Percentiles rank a stretch among this genome's conserved stretches.
phyloP scores from a whole-genome alignment of 2,888 invertebrate genomes.

The Cataglyphis rosenhaueri region DNA sequence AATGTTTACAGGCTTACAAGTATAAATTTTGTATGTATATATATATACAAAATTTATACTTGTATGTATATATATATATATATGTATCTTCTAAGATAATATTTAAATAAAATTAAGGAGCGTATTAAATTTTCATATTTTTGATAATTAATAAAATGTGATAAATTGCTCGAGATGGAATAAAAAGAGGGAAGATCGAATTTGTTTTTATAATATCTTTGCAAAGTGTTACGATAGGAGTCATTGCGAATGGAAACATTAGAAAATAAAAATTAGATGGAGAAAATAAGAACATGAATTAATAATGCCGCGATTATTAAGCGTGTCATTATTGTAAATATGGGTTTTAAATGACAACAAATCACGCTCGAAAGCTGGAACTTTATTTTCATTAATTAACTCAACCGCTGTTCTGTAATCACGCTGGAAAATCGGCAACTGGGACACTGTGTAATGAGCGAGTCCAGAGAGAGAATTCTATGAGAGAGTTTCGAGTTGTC shows the following conservation, averaged over 20 bases:
- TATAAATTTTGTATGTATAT: neutral
- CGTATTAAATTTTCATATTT: neutral
- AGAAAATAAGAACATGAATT: neutral
- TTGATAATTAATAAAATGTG: neutral
- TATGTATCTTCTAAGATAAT: neutral
- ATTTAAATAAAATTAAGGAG: neutral
- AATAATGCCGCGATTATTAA: neutral
- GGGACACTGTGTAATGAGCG: slow-evolving; percentile 46
- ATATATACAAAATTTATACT: too few species aligned
- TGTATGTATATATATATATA: too few species aligned
- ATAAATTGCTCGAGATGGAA: neutral
- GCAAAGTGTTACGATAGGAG: neutral
- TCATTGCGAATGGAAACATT: neutral
- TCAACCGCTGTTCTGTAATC: slow-evolving; percentile 47
- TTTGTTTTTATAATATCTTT: neutral
- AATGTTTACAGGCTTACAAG: neutral
- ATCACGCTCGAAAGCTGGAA: slow-evolving; percentile 35
- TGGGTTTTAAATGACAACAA: slow-evolving; percentile 14
- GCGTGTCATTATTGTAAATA: slow-evolving; percentile 23
- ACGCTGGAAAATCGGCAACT: slow-evolving; percentile 37
- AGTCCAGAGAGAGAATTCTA: slow-evolving; percentile 24
- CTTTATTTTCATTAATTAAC: slow-evolving; percentile 54
- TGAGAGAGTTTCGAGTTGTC: slow-evolving; percentile 37
- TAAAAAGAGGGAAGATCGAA: neutral
- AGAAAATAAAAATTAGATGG: neutral